Evolutionary conservation across 2,113 vertebrate species (phyloP).

Genomic region (Dasyprocta punctata): DNA sequence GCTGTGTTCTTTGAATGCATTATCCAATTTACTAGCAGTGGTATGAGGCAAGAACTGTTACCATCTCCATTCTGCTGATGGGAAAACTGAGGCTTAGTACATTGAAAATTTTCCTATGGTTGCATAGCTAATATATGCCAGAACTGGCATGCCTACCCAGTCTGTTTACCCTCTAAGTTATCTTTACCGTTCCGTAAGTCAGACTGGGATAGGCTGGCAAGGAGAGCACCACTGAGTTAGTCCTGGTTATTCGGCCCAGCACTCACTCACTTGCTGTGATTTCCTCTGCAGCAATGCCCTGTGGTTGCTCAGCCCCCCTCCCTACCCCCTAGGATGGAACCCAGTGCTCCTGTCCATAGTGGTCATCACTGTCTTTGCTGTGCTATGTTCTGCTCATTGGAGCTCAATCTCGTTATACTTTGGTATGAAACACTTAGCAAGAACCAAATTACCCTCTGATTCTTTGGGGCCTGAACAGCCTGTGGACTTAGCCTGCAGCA

Average conservation of each 20-base stretch:
- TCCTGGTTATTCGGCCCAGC: background rate
- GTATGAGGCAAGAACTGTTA: background rate
- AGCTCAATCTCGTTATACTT: background rate
- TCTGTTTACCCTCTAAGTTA: background rate
- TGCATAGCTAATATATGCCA: background rate
- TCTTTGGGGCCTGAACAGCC: background rate
- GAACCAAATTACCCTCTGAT: background rate
- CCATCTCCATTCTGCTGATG: background rate
- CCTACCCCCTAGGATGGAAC: background rate
- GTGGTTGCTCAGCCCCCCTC: background rate
- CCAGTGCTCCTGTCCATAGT: background rate
- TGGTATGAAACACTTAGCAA: background rate
- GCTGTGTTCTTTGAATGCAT: background rate
- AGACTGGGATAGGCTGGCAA: background rate
- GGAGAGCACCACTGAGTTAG: background rate
- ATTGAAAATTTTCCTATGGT: background rate
- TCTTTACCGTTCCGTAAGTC: accelerated
- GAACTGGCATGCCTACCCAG: background rate
- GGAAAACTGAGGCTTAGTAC: background rate
- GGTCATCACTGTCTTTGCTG: background rate
- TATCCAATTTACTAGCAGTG: background rate
- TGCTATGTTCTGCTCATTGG: background rate
- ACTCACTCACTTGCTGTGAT: background rate
- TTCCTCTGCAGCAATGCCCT: background rate
- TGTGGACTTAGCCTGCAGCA: background rate